phyloP scores from a whole-genome alignment of 2,113 vertebrate genomes.

The Campylorhamphus procurvoides region DNA sequence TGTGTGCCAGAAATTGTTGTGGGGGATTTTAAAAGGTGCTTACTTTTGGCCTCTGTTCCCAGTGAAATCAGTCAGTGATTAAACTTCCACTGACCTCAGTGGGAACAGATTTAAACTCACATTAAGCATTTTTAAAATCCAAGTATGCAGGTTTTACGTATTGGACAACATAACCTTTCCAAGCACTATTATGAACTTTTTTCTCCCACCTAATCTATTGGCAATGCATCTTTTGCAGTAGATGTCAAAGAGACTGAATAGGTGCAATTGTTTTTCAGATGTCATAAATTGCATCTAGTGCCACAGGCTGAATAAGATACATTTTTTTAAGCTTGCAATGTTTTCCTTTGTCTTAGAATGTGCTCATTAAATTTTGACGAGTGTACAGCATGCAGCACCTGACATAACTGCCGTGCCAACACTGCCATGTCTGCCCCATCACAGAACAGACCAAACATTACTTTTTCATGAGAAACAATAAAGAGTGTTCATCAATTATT shows the following conservation, averaged over 20 bases:
- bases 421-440: slow-evolving; percentile 16
- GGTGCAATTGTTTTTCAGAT: not conserved
- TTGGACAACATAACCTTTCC: not conserved
- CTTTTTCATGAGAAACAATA: slow-evolving; percentile 73
- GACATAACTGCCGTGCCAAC: not conserved
- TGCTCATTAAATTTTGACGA: slow-evolving; percentile 70
- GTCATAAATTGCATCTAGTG: not conserved
- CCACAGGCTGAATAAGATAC: not conserved
- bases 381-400: not conserved
- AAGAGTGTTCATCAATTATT: slow-evolving; percentile 71
- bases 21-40: slow-evolving; percentile 48
- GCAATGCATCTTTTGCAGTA: not conserved
- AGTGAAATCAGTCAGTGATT: slow-evolving; percentile 39
- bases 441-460: slow-evolving; percentile 55
- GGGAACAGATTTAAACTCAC: slow-evolving; percentile 19
- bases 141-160: not conserved
- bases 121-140: slow-evolving; percentile 4
- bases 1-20: slow-evolving; percentile 29
- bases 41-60: slow-evolving; percentile 27
- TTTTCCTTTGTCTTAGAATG: slow-evolving; percentile 32
- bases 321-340: slow-evolving; percentile 10
- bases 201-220: not conserved
- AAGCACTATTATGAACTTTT: not conserved
- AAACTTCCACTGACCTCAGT: slow-evolving; percentile 47
- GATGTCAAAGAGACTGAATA: not conserved